These are phyloP conservation scores for Rosalia funebris DNA, from an alignment of 2,888 invertebrate species.

Conservation along the genomic window DNA sequence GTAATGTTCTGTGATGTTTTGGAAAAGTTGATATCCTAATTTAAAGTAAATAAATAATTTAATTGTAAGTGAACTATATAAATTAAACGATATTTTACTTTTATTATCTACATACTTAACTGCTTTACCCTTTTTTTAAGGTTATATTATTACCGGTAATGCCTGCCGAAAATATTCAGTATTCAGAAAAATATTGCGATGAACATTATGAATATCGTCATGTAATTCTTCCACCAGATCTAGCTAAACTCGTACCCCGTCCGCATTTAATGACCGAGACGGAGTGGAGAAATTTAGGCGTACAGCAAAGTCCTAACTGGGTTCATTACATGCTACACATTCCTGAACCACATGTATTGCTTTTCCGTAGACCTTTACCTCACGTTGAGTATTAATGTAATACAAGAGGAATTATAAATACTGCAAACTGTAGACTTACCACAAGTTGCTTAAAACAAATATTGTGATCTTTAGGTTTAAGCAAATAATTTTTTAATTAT, in stretches of 20 bases:
- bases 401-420: background rate
- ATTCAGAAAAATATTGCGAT: constrained; percentile 91
- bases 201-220: constrained; percentile 91
- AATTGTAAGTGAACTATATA: too few species aligned
- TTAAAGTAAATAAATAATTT: too few species aligned
- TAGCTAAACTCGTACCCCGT: constrained; percentile 87
- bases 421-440: too few species aligned
- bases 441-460: too few species aligned
- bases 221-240: constrained; percentile 87
- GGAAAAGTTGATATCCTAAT: too few species aligned
- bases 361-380: constrained; percentile 74
- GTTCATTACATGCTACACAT: constrained; percentile 91
- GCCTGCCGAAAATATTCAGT: constrained; percentile 74
- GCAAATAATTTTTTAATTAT: too few species aligned
- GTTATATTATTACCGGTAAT: constrained; percentile 32
- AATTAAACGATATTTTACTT: too few species aligned
- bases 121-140: too few species aligned
- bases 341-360: constrained; percentile 88
- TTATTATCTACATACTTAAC: too few species aligned
- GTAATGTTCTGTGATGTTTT: too few species aligned
- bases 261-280: constrained; percentile 93
- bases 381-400: constrained; percentile 23
- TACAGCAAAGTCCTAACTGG: constrained; percentile 93
- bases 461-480: too few species aligned
- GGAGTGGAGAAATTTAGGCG: constrained; percentile 94